Evolutionary conservation across 2,888 invertebrate genomes (phyloP), one percentile per base, ranked within the genome.

Genomic region (Eurytoma californica): DNA sequence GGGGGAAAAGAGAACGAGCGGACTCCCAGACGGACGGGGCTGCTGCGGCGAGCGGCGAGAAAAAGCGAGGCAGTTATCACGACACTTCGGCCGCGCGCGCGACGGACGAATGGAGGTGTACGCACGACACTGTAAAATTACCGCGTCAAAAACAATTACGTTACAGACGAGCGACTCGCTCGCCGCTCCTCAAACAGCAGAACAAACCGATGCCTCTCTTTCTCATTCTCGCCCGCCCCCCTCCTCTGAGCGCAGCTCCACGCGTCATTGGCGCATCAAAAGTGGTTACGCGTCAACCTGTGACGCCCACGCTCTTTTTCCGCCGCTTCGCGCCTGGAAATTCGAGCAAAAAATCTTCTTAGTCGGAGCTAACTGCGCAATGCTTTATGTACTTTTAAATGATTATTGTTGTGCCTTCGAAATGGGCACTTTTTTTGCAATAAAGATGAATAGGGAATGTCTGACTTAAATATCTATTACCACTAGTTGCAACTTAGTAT

Each of bases 71-170:
- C 85, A 83, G 87, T 87, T 86, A 87, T 86, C 87, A 84, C 79
- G 84, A 85, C 84, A 74, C 84, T 83, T 83, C 69, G 74, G 70
- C 55, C 76, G 77, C 83, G 79, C 77, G 80, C 80, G 70, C 77
- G 82, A 84, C 83, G 83, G 85, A 86, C 86, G 85, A 83, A 85
- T 80, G 83, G 85, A 86, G 86, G 85, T 85, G 88, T 85, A 89
- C 85, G 86, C 89, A 90, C 87, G 90, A 89, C 90, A 89, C 89
- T 90, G 90, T 90, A 90, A 90, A 90, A 90, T 90, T 90, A 90
- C 89, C 84, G 86, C 89, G 90, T 90, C 90, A 88, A 87, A 89
- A 89, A 90, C 88, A 88, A 90, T 90, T 87, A 89, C 84, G 84
- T 86, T 86, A 89, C 89, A 86, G 86, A 79, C 86, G 84, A 89